Evolutionary conservation across 2,113 vertebrate genomes (phyloP).

Genomic region (Pseudois nayaur): DNA sequence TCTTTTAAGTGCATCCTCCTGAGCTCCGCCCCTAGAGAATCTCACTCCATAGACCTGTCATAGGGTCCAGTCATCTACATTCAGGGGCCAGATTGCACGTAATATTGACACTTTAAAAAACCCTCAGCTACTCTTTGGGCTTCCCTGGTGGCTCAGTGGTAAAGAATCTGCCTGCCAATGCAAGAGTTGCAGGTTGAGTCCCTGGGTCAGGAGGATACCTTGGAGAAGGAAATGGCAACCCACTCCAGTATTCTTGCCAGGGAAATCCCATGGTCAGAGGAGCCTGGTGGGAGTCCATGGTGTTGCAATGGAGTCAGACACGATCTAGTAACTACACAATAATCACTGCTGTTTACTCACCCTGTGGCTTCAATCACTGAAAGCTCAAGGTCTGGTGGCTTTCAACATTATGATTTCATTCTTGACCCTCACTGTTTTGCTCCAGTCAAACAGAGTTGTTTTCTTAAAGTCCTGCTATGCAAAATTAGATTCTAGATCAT

Average conservation of each 20-base stretch:
- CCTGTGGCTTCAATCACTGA: neutral
- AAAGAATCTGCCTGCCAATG: neutral
- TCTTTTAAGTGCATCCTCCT: neutral
- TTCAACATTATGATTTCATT: neutral
- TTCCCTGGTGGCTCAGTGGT: neutral
- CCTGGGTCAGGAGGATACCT: neutral
- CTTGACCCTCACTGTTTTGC: neutral
- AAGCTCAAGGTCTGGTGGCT: neutral
- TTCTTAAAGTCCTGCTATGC: neutral
- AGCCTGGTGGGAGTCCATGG: neutral
- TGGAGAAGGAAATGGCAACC: neutral
- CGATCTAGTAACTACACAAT: neutral
- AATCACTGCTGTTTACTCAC: neutral
- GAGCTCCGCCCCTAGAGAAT: neutral
- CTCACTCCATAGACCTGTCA: neutral
- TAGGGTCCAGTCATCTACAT: neutral
- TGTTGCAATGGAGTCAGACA: neutral
- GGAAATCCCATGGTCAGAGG: neutral
- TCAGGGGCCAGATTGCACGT: neutral
- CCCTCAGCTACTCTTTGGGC: neutral
- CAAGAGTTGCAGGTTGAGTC: neutral
- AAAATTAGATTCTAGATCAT: slow-evolving; percentile 31
- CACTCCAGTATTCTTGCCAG: neutral
- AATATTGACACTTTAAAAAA: neutral
- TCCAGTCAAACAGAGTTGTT: neutral